A percentile compares a stretch with the other conserved stretches of the same genome.
These are phyloP conservation scores for Caenorhabditis brenneri DNA, from an alignment of 1,140 invertebrate species.

Conservation along the genomic window DNA sequence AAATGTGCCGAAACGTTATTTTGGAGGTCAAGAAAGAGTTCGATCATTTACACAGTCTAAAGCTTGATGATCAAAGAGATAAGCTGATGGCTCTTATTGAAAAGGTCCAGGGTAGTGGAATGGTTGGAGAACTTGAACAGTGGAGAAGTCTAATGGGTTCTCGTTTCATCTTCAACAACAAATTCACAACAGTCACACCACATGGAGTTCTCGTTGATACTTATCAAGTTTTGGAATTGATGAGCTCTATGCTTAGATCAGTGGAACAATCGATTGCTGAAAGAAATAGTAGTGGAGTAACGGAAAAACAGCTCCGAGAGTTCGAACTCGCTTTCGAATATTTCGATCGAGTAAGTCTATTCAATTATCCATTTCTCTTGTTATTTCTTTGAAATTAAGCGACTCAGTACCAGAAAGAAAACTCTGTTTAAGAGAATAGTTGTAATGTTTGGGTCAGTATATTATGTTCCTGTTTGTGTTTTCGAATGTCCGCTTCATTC, in stretches of 20 bases:
- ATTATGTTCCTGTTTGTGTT: too few relatives aligned
- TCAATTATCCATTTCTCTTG: too few relatives aligned
- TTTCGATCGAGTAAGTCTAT: not conserved
- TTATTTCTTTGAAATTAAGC: too few relatives aligned
- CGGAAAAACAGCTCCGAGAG: not conserved
- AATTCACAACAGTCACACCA: not conserved
- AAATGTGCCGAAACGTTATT: conserved; percentile 9
- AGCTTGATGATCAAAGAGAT: not conserved
- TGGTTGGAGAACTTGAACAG: conserved; percentile 4
- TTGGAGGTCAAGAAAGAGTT: not conserved
- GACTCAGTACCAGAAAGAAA: too few relatives aligned
- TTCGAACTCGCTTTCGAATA: not conserved
- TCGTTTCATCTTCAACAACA: conserved; percentile 17
- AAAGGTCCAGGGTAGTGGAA: not conserved
- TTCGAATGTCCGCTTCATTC: too few relatives aligned
- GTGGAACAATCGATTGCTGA: conserved; percentile 24
- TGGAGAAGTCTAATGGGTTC: conserved; percentile 23
- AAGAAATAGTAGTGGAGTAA: conserved; percentile 1
- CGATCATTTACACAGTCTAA: not conserved
- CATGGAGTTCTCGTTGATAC: not conserved
- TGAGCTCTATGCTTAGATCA: conserved; percentile 14
- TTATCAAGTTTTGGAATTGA: not conserved
- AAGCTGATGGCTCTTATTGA: not conserved
- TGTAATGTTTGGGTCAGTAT: too few relatives aligned
- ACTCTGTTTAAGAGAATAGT: too few relatives aligned